phyloP scores from a whole-genome alignment of 2,888 invertebrate species.

The Chironomus riparius region DNA sequence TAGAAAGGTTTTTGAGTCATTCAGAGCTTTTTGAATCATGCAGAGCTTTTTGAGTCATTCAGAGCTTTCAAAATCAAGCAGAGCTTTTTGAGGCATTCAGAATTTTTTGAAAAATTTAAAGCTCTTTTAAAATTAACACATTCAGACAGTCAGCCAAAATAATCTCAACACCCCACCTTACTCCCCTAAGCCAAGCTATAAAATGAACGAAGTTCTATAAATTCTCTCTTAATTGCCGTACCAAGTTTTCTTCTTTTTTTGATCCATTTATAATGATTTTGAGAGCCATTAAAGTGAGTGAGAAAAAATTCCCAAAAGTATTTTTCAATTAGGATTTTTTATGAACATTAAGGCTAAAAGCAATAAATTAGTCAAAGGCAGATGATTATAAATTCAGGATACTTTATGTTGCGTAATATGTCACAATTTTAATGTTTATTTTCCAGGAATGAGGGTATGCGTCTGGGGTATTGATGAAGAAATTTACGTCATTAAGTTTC shows the following conservation, averaged over 20 bases:
- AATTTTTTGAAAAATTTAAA: too few relatives aligned
- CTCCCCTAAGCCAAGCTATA: too few relatives aligned
- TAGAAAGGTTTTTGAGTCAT: too few relatives aligned
- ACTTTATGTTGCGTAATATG: too few relatives aligned
- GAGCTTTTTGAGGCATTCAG: too few relatives aligned
- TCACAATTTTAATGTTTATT: too few relatives aligned
- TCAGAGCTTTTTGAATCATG: too few relatives aligned
- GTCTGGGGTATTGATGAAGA: neutral
- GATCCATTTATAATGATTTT: conserved; percentile 5
- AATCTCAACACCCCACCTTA: neutral
- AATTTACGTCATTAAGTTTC: neutral
- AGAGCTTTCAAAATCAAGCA: too few relatives aligned
- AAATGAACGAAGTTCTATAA: neutral
- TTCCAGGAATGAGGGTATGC: too few relatives aligned
- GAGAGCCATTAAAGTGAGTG: too few relatives aligned
- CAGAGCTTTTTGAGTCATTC: too few relatives aligned
- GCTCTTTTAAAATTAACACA: too few relatives aligned
- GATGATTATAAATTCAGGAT: neutral
- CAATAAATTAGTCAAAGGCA: neutral
- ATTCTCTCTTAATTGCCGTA: neutral
- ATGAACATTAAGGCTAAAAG: neutral
- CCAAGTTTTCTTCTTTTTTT: neutral
- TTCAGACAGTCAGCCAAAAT: neutral
- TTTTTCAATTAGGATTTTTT: neutral
- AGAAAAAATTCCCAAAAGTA: neutral